Base-by-base conservation (phyloP, 2,888 invertebrate genomes). In the Scaptomyza cyrtandrae region DNA sequence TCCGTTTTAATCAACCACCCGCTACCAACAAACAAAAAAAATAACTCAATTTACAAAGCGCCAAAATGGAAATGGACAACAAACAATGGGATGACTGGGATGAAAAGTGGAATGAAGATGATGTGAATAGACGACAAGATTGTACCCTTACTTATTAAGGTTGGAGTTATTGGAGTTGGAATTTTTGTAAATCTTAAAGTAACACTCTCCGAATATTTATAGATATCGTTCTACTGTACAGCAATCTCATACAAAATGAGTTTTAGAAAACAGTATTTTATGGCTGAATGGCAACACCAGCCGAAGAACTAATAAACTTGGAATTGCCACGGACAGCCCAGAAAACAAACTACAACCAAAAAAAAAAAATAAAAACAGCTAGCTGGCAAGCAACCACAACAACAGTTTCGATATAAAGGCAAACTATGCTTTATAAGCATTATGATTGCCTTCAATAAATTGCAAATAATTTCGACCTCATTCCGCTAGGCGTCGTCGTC, bases 391-490 rank as follows among this genome's bases (percentile, higher is more conserved):
- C 39, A 39, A 59, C 64, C 63, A 57, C 73, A 63, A 55, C 73
- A 63, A 62, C 58, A 66, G 55, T 48, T 24, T 68, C 39, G 41
- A 33, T 53, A 60, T 74, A 67, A 81, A 67, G 64, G 65, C 66
- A 57, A 76, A 76, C 74, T 78, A 66, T 70, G 78, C 75, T 69
- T 85, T 83, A 88, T 89, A 87, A 89, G 88, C 89, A 87, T 78
- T 83, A 71, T 88, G 85, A 89, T 88, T 89, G 89, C 89, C 89
- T 89, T 86, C 85, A 88, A 86, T 86, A 86, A 89, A 86, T 86
- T 86, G 89, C 89, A 86, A 86, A 86, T 86, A 89, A 86, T 89
- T 89, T 89, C 87, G 85, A 86, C 85, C 85, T 89, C 89, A 89
- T 86, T 86, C 84, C 72, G 75, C 56, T 75, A 71, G 88, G 83